A percentile compares a stretch with the other conserved stretches of the same genome.
These are phyloP conservation scores for Pseudopipra pipra DNA, from an alignment of 2,113 vertebrate species.

Conservation along the genomic window DNA sequence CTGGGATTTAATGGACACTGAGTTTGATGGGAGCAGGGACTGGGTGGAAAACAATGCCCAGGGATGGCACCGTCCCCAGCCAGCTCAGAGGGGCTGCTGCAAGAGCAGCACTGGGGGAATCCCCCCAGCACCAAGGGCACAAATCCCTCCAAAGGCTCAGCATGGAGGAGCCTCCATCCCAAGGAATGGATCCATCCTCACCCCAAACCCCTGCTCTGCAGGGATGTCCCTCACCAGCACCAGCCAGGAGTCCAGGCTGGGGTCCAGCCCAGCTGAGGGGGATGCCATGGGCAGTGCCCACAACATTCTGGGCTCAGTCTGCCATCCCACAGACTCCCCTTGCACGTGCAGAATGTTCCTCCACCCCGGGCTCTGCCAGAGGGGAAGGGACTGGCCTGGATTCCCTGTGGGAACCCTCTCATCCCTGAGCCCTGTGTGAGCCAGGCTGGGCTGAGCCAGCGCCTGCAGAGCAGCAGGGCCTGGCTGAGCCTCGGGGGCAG, in stretches of 20 bases:
- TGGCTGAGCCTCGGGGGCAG: background rate
- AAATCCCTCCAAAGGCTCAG: background rate
- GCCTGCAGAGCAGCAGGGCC: background rate
- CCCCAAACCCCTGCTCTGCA: accelerated
- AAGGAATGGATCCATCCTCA: background rate
- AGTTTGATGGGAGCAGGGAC: background rate
- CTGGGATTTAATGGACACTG: background rate
- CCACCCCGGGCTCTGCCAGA: background rate
- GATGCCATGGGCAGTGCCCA: accelerated
- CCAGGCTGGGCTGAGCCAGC: background rate
- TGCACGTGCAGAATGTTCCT: background rate
- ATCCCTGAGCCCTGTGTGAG: accelerated
- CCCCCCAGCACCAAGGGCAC: background rate
- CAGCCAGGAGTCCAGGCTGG: accelerated
- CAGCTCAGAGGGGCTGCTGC: accelerated
- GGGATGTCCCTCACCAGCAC: accelerated
- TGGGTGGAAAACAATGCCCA: background rate
- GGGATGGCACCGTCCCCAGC: accelerated
- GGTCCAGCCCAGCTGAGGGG: accelerated
- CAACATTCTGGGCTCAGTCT: accelerated
- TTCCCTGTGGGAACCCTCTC: background rate
- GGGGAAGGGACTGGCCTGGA: background rate
- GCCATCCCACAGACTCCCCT: background rate
- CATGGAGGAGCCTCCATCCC: background rate
- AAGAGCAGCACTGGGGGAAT: background rate